Conservation (phyloP, 2,888 invertebrate species). For the Himalopsyche anomala region DNA sequence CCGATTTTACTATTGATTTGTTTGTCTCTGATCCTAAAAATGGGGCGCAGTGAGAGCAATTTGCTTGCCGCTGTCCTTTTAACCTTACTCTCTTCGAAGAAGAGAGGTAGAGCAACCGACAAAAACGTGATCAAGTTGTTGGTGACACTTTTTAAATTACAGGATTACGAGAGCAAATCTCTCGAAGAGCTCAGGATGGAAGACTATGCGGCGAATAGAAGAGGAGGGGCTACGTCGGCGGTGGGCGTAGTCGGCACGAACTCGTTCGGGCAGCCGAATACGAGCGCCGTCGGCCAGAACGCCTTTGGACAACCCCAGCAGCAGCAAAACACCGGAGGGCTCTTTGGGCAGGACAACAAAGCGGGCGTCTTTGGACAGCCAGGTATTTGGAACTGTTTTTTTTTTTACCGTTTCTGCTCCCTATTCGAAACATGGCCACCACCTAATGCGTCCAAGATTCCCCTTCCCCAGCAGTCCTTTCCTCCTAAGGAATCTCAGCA, state of each 20-base stretch:
- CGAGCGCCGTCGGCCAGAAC: slow-evolving; percentile 68
- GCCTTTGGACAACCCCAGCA: slow-evolving; percentile 72
- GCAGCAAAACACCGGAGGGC: slow-evolving; percentile 68
- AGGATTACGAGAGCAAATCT: slow-evolving; percentile 95
- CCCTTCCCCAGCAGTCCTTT: no score
- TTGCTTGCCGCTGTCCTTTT: no score
- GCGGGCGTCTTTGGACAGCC: slow-evolving; percentile 71
- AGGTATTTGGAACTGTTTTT: slow-evolving; percentile 43
- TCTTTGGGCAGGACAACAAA: slow-evolving; percentile 80
- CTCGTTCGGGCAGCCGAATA: slow-evolving; percentile 73
- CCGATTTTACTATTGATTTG: no score
- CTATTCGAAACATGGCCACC: no score
- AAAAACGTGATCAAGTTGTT: neutral
- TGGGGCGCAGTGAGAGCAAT: no score
- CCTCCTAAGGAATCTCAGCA: no score
- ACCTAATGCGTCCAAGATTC: no score
- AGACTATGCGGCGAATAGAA: slow-evolving; percentile 93
- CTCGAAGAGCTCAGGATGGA: slow-evolving; percentile 96
- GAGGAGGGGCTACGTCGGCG: slow-evolving; percentile 80
- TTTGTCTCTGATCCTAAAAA: no score
- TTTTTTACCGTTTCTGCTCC: no score
- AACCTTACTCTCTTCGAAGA: no score
- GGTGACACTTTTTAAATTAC: neutral
- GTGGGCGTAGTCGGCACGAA: slow-evolving; percentile 72
- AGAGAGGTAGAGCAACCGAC: no score